Percentiles rank a stretch among this genome's conserved stretches.
phyloP scores from a whole-genome alignment of 2,113 vertebrate genomes.

The Eptesicus fuscus region DNA sequence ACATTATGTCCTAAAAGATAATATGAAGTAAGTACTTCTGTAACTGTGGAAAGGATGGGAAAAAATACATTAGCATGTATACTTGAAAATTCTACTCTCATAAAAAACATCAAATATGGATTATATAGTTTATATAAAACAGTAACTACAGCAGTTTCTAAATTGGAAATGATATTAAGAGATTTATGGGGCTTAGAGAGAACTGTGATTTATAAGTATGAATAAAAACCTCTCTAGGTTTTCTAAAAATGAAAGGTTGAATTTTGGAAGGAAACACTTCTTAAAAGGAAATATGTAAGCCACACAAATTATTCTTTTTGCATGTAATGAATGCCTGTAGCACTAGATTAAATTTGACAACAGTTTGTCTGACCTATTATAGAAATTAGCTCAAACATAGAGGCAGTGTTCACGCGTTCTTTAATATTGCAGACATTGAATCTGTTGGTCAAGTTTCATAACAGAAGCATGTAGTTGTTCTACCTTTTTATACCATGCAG shows the following conservation, averaged over 20 bases:
- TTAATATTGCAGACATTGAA: not conserved
- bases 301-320: not conserved
- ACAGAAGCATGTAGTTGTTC: not conserved
- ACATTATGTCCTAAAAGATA: slow-evolving; percentile 15
- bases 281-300: not conserved
- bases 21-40: slow-evolving; percentile 30
- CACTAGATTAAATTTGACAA: not conserved
- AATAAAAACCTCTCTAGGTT: slow-evolving; percentile 25
- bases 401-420: not conserved
- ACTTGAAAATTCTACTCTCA: slow-evolving; percentile 32
- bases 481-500: not conserved
- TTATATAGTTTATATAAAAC: slow-evolving; percentile 46
- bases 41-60: slow-evolving; percentile 32
- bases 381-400: not conserved
- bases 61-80: not conserved
- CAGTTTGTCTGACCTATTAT: not conserved
- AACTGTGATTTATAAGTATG: slow-evolving; percentile 5
- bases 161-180: slow-evolving; percentile 43
- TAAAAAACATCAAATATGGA: slow-evolving; percentile 50
- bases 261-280: slow-evolving; percentile 14
- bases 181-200: slow-evolving; percentile 45
- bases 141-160: slow-evolving; percentile 24
- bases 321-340: not conserved
- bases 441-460: not conserved
- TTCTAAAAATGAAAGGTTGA: not conserved